These are phyloP conservation scores for Nasonia giraulti DNA, from an alignment of 1,140 invertebrate species.

Conservation along the genomic window DNA sequence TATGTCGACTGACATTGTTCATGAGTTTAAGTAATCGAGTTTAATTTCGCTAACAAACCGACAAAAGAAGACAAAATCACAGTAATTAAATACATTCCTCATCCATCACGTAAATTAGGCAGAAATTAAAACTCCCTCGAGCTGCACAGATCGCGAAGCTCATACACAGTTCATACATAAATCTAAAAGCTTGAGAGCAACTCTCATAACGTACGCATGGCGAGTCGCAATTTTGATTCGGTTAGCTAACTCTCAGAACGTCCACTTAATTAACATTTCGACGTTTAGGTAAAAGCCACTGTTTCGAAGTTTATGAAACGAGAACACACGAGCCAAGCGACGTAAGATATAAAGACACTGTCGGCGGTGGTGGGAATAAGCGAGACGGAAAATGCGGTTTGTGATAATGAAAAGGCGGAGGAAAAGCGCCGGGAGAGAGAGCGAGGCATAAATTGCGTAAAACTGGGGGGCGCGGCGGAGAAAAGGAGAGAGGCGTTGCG, in stretches of 20 bases:
- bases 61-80: too few species aligned
- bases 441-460: not conserved
- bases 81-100: not conserved
- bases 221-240: not conserved
- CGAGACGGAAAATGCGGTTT: conserved; percentile 8
- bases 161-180: not conserved
- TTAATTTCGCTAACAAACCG: too few species aligned
- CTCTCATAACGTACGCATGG: too few species aligned
- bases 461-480: not conserved
- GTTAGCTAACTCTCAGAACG: not conserved
- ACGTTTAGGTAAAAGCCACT: not conserved
- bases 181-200: not conserved
- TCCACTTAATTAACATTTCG: not conserved
- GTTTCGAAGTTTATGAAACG: conserved; percentile 4
- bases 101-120: not conserved
- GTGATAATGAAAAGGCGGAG: conserved; percentile 2
- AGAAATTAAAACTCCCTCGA: not conserved
- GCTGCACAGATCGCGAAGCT: not conserved
- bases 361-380: not conserved
- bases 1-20: too few species aligned
- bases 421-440: not conserved
- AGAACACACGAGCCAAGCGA: not conserved
- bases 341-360: not conserved
- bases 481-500: not conserved
- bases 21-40: too few species aligned